phyloP scores from a whole-genome alignment of 2,797 vertebrate genomes.

The Alauda arvensis region DNA sequence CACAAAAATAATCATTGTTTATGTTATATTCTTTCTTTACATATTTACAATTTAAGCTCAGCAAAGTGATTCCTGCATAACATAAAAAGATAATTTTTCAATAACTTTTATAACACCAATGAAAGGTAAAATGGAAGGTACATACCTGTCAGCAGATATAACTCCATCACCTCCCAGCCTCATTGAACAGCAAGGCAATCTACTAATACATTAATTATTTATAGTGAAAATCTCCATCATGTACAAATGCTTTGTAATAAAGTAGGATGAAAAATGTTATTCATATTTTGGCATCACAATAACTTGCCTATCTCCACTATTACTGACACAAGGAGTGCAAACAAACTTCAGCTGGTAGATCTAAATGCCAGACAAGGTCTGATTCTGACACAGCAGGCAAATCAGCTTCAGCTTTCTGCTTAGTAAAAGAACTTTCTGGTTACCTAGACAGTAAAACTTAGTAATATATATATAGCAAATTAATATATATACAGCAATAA shows the following conservation, averaged over 20 bases:
- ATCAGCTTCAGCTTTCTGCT: background rate
- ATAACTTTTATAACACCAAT: background rate
- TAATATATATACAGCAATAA: no score
- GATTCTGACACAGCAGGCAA: background rate
- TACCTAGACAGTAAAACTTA: background rate
- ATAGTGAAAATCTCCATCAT: background rate
- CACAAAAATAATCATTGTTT: background rate
- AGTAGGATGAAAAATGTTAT: background rate
- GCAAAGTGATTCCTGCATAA: background rate
- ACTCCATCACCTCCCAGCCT: background rate
- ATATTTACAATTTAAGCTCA: background rate
- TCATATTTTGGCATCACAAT: background rate
- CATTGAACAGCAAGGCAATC: background rate
- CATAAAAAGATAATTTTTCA: background rate
- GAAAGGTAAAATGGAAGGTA: background rate
- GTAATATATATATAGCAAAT: background rate
- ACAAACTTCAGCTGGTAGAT: background rate
- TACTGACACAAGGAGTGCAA: background rate
- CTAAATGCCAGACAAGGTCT: background rate
- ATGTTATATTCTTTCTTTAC: background rate
- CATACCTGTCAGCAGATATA: background rate
- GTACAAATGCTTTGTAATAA: background rate
- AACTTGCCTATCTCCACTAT: background rate
- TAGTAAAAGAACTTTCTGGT: background rate
- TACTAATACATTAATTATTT: slow-evolving; percentile 14